Conservation (phyloP, 2,888 invertebrate genomes). For the Hermaeophaga mercurialis region DNA sequence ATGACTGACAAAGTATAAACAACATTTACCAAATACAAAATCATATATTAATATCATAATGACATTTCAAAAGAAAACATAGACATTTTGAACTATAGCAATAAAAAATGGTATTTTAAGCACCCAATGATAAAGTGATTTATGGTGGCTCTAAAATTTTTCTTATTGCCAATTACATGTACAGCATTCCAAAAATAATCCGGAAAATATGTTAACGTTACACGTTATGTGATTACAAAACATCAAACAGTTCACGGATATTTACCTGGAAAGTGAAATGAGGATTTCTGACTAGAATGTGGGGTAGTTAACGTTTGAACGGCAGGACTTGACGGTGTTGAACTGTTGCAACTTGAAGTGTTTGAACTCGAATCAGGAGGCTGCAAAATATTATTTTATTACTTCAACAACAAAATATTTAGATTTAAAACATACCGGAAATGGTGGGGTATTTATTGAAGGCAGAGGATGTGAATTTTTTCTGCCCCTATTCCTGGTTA, state of each 20-base stretch:
- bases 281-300: constrained; percentile 56
- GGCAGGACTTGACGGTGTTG: constrained; percentile 94
- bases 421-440: constrained; percentile 57
- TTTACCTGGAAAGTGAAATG: constrained; percentile 80
- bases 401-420: not conserved
- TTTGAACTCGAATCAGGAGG: constrained; percentile 89
- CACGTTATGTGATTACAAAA: no score
- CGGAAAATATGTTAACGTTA: no score
- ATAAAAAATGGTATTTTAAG: no score
- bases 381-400: constrained; percentile 53
- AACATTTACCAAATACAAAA: no score
- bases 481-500: constrained; percentile 56
- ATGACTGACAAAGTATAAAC: no score
- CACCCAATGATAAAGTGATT: no score
- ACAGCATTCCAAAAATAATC: no score
- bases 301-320: constrained; percentile 59
- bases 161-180: no score
- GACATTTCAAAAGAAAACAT: no score
- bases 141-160: no score
- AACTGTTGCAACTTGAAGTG: constrained; percentile 95
- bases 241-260: constrained; percentile 6
- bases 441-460: constrained; percentile 62
- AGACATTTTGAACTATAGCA: no score
- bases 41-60: no score
- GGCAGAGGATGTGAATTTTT: constrained; percentile 64